Evolutionary conservation across 1,140 invertebrate species (phyloP).

Genomic region (Cydia strobilella): DNA sequence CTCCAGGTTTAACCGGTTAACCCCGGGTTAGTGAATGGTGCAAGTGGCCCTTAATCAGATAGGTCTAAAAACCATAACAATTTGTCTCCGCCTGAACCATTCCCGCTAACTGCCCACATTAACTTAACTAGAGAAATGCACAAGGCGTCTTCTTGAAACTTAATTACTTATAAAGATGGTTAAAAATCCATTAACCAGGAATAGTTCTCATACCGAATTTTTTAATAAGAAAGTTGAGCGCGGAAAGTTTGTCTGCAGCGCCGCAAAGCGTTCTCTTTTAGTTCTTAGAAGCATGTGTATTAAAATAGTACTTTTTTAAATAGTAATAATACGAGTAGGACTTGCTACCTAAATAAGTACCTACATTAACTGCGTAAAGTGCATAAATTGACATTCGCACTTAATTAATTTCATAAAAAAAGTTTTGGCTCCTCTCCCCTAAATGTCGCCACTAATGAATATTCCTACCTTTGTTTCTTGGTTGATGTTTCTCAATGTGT

Average conservation of each 20-base stretch:
- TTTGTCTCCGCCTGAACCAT: conserved; percentile 1
- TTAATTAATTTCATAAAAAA: too few relatives aligned
- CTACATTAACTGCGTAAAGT: too few relatives aligned
- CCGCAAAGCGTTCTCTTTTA: background rate
- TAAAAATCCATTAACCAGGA: conserved; percentile 51
- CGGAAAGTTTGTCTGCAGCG: background rate
- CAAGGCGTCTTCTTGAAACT: conserved; percentile 40
- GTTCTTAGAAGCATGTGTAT: background rate
- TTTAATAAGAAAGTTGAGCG: conserved; percentile 52
- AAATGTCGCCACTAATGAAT: too few relatives aligned
- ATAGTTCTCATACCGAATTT: conserved; percentile 50
- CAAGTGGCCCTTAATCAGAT: background rate
- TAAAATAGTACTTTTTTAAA: too few relatives aligned
- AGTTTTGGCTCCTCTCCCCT: too few relatives aligned
- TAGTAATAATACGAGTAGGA: too few relatives aligned
- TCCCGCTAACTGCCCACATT: background rate
- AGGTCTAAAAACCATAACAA: conserved; percentile 1
- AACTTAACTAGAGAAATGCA: conserved; percentile 29
- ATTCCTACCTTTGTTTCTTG: too few relatives aligned
- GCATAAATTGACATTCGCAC: too few relatives aligned
- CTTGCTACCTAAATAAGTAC: too few relatives aligned
- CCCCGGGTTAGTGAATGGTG: too few relatives aligned
- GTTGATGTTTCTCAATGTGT: too few relatives aligned
- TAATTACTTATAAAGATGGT: conserved; percentile 47
- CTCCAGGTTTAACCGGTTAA: too few relatives aligned